Evolutionary conservation across 2,797 vertebrate genomes (phyloP), one percentile per base, ranked within the genome.

Genomic region (Thamnophis elegans): DNA sequence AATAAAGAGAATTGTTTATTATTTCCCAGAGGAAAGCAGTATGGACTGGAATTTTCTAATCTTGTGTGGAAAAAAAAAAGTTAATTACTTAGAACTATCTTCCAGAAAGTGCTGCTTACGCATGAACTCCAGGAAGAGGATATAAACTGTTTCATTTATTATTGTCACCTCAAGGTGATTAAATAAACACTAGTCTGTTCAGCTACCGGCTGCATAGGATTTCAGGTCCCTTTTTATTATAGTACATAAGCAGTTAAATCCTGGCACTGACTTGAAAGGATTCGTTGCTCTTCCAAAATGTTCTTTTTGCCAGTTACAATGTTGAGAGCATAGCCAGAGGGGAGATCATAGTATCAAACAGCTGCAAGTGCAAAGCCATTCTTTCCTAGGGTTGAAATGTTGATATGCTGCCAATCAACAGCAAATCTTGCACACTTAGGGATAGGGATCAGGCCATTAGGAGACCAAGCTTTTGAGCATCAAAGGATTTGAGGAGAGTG

Each of bases 321-420:
- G 36, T 85, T 62, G 9, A 91, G 9, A 62, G 68, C 88, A 88
- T 65, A 93, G 85, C 51, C 68, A 88, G 58, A 91, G 90, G 90
- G 51, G 11, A 82, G 3, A 78, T 47, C 86, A 68, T 6, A 68
- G 56, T 42, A 88, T 16, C 51, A 85, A 85, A 28, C 88, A 93
- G 51, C 28, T 85, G 56, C 51, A 53, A 62, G 56, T 82, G n/a
- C 78, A 87, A 89, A 89, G 42, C 60, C 58, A 78, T 56, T 60
- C 54, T 65, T 78, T 58, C 53, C 58, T 91, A 54, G 68, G 16
- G 28, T 54, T 91, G 87, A 90, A 94, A 22, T 47, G 56, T n/a
- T 65, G 36, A 65, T 62, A 88, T 94, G 55, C 56, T 13, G 60
- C 32, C 42, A 73, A 56, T 91, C 51, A 91, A 58, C 36, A 56